Percentiles rank a stretch among this genome's conserved stretches.
phyloP scores from a whole-genome alignment of 2,797 vertebrate genomes.

The Chelon auratus region DNA sequence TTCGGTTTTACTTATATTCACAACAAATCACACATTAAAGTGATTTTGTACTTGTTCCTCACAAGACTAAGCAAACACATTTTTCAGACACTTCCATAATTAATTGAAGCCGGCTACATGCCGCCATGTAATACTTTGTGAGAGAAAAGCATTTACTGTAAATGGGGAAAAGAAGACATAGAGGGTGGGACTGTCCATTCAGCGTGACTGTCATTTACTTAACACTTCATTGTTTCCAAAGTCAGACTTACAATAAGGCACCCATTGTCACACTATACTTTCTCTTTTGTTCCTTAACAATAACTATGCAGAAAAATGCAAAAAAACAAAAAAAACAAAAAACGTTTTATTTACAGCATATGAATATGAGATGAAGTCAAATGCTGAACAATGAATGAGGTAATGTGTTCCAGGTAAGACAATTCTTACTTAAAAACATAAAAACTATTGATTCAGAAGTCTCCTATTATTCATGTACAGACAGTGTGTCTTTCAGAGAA shows the following conservation, averaged over 20 bases:
- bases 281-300: constrained; percentile 53
- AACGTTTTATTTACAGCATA: constrained; percentile 49
- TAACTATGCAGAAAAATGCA: constrained; percentile 39
- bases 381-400: constrained; percentile 72
- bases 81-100: constrained; percentile 67
- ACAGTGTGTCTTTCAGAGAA: constrained; percentile 76
- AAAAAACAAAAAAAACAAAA: constrained; percentile 16
- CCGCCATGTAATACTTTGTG: constrained; percentile 52
- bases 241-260: constrained; percentile 30
- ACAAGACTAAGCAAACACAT: constrained; percentile 65
- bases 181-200: constrained; percentile 39
- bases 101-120: constrained; percentile 73
- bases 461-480: constrained; percentile 81
- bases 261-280: constrained; percentile 32
- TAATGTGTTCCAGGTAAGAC: constrained; percentile 79
- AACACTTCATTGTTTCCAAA: constrained; percentile 60
- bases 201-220: constrained; percentile 55
- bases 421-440: constrained; percentile 71
- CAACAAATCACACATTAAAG: constrained; percentile 57
- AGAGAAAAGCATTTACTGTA: constrained; percentile 47
- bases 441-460: constrained; percentile 81
- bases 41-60: constrained; percentile 33
- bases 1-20: constrained; percentile 35
- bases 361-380: constrained; percentile 42
- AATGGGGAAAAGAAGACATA: constrained; percentile 32